Percentiles rank a stretch among this genome's conserved stretches.
phyloP scores from a whole-genome alignment of 2,113 vertebrate species.

The Ivindomyrus marchei region DNA sequence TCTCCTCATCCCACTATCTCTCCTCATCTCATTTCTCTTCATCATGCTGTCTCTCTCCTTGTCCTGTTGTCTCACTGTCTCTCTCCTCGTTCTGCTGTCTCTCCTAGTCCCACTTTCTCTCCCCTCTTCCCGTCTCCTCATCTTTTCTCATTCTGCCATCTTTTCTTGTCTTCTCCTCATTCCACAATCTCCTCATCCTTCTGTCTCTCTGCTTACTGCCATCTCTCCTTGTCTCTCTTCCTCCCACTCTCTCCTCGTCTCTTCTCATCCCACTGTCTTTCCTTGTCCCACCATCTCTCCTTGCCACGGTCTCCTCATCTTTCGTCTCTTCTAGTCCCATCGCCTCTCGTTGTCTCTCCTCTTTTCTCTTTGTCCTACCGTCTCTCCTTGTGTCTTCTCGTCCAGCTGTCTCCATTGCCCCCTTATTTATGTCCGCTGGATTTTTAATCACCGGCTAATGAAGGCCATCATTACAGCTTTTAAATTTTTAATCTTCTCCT shows the following conservation, averaged over 20 bases:
- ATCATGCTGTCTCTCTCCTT: no score
- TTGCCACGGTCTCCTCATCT: background rate
- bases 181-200: background rate
- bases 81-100: background rate
- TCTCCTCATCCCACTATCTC: no score
- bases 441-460: constrained; percentile 65
- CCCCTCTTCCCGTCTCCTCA: background rate
- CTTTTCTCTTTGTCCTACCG: background rate
- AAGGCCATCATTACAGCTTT: constrained; percentile 62
- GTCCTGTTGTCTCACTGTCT: background rate
- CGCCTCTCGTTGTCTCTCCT: background rate
- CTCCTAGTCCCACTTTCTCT: background rate
- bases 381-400: background rate
- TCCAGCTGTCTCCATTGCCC: constrained; percentile 50
- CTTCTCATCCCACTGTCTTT: background rate
- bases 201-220: background rate
- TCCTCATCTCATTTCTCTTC: no score
- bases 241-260: background rate
- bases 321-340: no score
- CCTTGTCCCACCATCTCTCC: background rate
- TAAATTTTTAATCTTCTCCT: constrained; percentile 67
- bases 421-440: constrained; percentile 65
- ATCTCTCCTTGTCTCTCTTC: background rate
- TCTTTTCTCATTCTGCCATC: background rate
- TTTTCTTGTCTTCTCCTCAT: background rate